Conservation (phyloP, 1,140 invertebrate genomes). For the Atopsyche davidsoni region DNA sequence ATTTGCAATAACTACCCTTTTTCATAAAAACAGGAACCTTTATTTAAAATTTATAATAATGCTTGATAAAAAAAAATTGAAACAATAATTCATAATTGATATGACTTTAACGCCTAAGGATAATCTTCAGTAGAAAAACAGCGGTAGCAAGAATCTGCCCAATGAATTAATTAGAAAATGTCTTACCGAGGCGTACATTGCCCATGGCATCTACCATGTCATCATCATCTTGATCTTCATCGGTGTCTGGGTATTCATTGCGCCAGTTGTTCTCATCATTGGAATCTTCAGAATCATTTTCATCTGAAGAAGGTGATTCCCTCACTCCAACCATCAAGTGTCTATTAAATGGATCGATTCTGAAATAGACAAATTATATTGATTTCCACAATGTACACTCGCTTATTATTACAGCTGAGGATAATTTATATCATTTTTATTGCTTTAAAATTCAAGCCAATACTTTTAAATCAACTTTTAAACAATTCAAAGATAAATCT, state of each 20-base stretch:
- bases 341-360: conserved; percentile 46
- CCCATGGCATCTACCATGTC: conserved; percentile 47
- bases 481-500: too few relatives aligned
- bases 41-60: too few relatives aligned
- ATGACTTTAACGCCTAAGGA: not conserved
- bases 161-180: not conserved
- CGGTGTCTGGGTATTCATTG: conserved; percentile 54
- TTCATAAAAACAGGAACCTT: too few relatives aligned
- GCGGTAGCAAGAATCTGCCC: not conserved
- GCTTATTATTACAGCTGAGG: not conserved
- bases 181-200: conserved; percentile 36
- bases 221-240: conserved; percentile 48
- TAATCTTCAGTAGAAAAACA: conserved; percentile 17
- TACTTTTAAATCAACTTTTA: too few relatives aligned
- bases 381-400: not conserved
- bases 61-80: not conserved
- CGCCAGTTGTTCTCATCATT: conserved; percentile 54
- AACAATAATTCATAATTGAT: not conserved
- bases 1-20: too few relatives aligned
- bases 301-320: conserved; percentile 35
- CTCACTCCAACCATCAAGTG: conserved; percentile 40
- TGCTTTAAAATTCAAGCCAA: too few relatives aligned
- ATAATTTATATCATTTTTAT: too few relatives aligned
- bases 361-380: too few relatives aligned
- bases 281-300: conserved; percentile 49